A percentile compares a stretch with the other conserved stretches of the same genome.
phyloP scores from a whole-genome alignment of 2,888 invertebrate genomes.

The Drosophila robusta region DNA sequence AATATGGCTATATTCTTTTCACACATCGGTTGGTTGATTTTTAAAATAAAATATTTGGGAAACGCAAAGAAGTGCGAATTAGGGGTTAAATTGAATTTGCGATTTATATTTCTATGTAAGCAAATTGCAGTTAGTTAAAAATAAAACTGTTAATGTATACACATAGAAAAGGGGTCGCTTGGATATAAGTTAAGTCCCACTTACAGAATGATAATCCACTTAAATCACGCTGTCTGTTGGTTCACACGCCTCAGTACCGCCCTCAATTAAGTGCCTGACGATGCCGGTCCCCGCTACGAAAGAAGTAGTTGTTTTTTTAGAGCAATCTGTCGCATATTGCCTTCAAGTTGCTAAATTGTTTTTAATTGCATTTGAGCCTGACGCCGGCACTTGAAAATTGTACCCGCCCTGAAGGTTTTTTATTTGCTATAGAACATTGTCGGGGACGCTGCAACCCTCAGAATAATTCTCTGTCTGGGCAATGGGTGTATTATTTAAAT shows the following conservation, averaged over 20 bases:
- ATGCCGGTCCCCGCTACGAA: constrained; percentile 41
- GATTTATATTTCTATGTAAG: too few relatives aligned
- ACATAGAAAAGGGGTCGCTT: constrained; percentile 3
- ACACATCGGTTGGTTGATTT: too few relatives aligned
- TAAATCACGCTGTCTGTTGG: constrained; percentile 33
- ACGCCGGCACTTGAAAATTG: constrained; percentile 62
- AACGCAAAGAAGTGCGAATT: too few relatives aligned
- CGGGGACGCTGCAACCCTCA: constrained; percentile 54
- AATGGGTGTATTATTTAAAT: constrained; percentile 67
- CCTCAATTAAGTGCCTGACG: constrained; percentile 33
- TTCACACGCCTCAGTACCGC: constrained; percentile 46
- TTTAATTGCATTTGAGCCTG: constrained; percentile 70
- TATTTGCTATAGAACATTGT: constrained; percentile 26
- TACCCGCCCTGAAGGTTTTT: constrained; percentile 29
- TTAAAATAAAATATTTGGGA: too few relatives aligned
- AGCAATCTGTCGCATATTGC: constrained; percentile 58
- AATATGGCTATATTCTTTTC: too few relatives aligned
- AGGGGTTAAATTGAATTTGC: too few relatives aligned
- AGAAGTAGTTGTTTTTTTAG: constrained; percentile 33
- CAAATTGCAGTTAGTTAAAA: neutral
- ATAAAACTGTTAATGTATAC: neutral
- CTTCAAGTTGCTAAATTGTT: constrained; percentile 72
- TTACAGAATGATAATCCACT: constrained; percentile 23
- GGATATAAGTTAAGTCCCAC: neutral
- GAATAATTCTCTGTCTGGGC: constrained; percentile 50